phyloP scores from a whole-genome alignment of 2,888 invertebrate genomes.

The Caenorhabditis sp. region DNA sequence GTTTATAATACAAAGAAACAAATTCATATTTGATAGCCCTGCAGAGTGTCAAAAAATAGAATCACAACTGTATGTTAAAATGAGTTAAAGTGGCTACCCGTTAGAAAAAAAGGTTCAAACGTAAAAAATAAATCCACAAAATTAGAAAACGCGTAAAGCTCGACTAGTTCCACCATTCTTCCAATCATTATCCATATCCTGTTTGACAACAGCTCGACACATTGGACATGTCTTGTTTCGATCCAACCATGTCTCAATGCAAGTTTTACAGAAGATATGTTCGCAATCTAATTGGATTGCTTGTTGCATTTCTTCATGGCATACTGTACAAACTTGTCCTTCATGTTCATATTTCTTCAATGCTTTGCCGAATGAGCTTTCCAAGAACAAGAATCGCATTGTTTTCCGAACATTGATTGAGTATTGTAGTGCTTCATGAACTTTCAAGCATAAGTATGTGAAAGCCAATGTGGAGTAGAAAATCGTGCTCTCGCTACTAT shows the following conservation, averaged over 20 bases:
- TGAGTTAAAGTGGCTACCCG: too few relatives aligned
- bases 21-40: too few relatives aligned
- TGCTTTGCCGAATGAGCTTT: slow-evolving; percentile 10
- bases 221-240: slow-evolving; percentile 62
- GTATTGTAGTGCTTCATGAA: slow-evolving; percentile 23
- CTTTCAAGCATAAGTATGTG: slow-evolving; percentile 3
- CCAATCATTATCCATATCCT: slow-evolving; percentile 34
- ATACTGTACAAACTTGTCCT: slow-evolving; percentile 17
- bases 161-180: slow-evolving; percentile 36
- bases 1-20: too few relatives aligned
- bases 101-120: not conserved
- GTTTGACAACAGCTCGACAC: slow-evolving; percentile 50
- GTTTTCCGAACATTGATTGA: slow-evolving; percentile 11
- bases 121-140: not conserved
- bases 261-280: slow-evolving; percentile 63
- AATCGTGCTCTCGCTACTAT: not conserved
- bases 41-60: too few relatives aligned
- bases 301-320: slow-evolving; percentile 16
- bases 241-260: slow-evolving; percentile 65
- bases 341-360: slow-evolving; percentile 6
- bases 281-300: slow-evolving; percentile 51
- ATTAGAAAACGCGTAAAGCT: slow-evolving; percentile 17
- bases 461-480: not conserved
- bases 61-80: too few relatives aligned
- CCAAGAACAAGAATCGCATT: slow-evolving; percentile 12